phyloP scores from a whole-genome alignment of 2,888 invertebrate genomes.

The Tricholauxania praeusta region DNA sequence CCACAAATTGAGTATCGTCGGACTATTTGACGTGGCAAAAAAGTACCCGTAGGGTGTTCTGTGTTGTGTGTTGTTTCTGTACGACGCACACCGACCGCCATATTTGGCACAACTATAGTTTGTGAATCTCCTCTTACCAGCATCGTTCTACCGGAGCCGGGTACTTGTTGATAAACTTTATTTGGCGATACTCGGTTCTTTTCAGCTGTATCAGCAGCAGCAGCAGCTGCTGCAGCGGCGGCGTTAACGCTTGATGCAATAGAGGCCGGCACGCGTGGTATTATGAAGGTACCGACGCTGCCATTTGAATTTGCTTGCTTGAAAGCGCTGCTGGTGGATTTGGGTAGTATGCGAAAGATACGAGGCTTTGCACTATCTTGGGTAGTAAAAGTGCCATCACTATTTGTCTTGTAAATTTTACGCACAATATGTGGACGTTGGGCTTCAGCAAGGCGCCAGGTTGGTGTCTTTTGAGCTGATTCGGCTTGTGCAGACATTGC shows the following conservation, averaged over 20 bases:
- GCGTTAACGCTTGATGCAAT: conserved; percentile 4
- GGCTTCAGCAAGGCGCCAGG: background rate
- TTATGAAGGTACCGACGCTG: conserved; percentile 33
- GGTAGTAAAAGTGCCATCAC: conserved; percentile 31
- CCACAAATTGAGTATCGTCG: conserved; percentile 43
- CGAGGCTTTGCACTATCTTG: conserved; percentile 44
- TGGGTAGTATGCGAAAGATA: conserved; percentile 46
- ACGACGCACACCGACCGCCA: background rate
- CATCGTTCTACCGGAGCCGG: background rate
- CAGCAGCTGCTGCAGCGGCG: background rate
- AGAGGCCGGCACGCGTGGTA: conserved; percentile 18
- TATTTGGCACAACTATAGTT: background rate
- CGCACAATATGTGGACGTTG: conserved; percentile 40
- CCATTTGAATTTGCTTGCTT: background rate
- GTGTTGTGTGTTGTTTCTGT: background rate
- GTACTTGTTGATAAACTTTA: background rate
- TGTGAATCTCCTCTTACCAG: background rate
- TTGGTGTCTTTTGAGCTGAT: background rate
- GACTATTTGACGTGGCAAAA: conserved; percentile 15
- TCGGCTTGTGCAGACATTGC: background rate
- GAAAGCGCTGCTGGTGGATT: background rate
- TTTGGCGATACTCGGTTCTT: background rate
- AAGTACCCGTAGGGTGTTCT: background rate
- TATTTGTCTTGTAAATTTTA: conserved; percentile 45
- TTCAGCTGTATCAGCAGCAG: background rate